phyloP scores from a whole-genome alignment of 2,888 invertebrate species.

The Osmoderma eremita region DNA sequence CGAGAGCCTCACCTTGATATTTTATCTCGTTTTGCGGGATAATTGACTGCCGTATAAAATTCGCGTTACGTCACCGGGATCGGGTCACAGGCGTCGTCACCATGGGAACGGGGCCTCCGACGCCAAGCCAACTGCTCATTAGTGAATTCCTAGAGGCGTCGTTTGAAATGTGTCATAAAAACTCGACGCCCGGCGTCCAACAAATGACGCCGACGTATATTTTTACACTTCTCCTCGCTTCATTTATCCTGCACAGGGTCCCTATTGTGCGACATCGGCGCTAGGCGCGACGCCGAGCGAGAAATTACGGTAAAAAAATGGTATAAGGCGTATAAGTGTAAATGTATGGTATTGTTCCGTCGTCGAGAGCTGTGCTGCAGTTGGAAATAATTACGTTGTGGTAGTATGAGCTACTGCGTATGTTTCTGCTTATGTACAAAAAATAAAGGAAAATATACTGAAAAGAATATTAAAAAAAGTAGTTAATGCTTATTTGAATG shows the following conservation, averaged over 20 bases:
- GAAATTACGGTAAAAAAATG: conserved; percentile 15
- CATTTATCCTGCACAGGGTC: conserved; percentile 46
- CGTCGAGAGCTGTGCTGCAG: too few relatives aligned
- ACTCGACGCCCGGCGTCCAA: conserved; percentile 57
- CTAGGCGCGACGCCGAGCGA: conserved; percentile 9
- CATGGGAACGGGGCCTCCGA: conserved; percentile 55
- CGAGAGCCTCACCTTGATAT: conserved; percentile 7
- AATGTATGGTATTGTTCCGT: too few relatives aligned
- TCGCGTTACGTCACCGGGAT: conserved; percentile 48
- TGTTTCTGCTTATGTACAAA: too few relatives aligned
- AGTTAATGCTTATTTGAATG: too few relatives aligned
- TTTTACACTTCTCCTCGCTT: conserved; percentile 43
- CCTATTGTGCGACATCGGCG: conserved; percentile 43
- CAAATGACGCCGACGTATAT: conserved; percentile 46
- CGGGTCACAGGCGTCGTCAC: conserved; percentile 54
- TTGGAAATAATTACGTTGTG: too few relatives aligned
- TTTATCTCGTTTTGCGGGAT: conserved; percentile 13
- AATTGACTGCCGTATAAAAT: conserved; percentile 43
- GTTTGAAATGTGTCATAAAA: conserved; percentile 63
- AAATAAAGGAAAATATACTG: background rate
- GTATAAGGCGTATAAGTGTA: too few relatives aligned
- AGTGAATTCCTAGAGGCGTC: conserved; percentile 63
- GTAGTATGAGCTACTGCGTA: too few relatives aligned
- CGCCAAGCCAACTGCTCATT: conserved; percentile 63
- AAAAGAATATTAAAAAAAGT: too few relatives aligned